These are phyloP conservation scores for Lophura nycthemera DNA, from an alignment of 2,113 vertebrate species.

Conservation along the genomic window DNA sequence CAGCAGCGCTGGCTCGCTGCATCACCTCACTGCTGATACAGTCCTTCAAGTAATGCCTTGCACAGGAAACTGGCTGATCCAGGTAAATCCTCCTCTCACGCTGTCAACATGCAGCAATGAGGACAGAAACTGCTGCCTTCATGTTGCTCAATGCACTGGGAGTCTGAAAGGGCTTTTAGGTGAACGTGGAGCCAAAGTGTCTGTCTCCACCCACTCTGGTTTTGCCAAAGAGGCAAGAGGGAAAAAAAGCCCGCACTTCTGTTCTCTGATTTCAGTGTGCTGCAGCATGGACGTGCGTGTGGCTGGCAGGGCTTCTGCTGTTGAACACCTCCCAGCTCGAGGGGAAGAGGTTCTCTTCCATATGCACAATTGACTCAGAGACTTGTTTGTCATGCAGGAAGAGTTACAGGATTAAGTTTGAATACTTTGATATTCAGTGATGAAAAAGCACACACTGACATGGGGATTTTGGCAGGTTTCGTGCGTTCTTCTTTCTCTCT, in stretches of 20 bases:
- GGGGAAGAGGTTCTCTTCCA: constrained; percentile 7
- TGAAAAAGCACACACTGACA: not conserved
- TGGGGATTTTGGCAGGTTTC: constrained; percentile 9
- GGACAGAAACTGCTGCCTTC: constrained; percentile 51
- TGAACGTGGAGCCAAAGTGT: constrained; percentile 51
- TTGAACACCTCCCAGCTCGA: constrained; percentile 17
- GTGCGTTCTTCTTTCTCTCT: not conserved
- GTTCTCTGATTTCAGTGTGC: constrained; percentile 19
- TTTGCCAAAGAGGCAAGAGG: constrained; percentile 24
- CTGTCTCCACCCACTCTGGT: constrained; percentile 51
- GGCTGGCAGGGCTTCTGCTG: constrained; percentile 13
- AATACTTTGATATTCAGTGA: not conserved
- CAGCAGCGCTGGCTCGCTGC: rapidly evolving
- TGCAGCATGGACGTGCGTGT: not conserved
- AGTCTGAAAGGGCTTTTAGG: constrained; percentile 44
- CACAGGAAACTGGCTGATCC: constrained; percentile 29
- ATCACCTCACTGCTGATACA: not conserved
- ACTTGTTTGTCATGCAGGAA: constrained; percentile 43
- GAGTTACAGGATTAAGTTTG: constrained; percentile 44
- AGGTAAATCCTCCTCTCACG: constrained; percentile 19
- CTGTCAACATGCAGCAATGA: constrained; percentile 29
- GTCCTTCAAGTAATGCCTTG: not conserved
- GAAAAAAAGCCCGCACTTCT: not conserved
- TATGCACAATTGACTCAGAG: constrained; percentile 19
- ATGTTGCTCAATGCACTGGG: not conserved